Percentiles rank a stretch among this genome's conserved stretches.
These are phyloP conservation scores for Cheiracanthium punctorium DNA, from an alignment of 2,888 invertebrate species.

Conservation along the genomic window DNA sequence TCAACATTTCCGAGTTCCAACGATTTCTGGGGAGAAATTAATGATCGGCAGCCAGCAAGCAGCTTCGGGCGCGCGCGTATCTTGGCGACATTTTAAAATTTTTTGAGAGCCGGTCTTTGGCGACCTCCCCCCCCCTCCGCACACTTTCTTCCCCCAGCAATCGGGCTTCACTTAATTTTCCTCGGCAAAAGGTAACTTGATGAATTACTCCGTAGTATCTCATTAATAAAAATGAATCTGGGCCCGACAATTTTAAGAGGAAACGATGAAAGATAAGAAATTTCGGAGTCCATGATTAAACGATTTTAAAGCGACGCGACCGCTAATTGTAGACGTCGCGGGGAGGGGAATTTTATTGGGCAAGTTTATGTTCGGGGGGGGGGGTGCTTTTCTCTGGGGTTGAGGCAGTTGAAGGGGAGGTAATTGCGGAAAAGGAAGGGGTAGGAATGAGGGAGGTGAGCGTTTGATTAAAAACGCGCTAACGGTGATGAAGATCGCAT, in stretches of 20 bases:
- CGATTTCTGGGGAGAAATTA: neutral
- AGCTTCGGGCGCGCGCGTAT: too few relatives aligned
- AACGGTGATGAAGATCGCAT: neutral
- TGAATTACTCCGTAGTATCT: conserved; percentile 66
- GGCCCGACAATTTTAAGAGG: conserved; percentile 68
- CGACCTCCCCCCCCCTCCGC: conserved; percentile 32
- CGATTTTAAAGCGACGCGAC: conserved; percentile 67
- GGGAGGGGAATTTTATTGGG: conserved; percentile 12
- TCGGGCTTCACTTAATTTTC: conserved; percentile 49
- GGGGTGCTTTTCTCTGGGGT: too few relatives aligned
- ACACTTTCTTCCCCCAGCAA: conserved; percentile 55
- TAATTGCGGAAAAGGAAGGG: too few relatives aligned
- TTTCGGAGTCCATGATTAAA: conserved; percentile 57
- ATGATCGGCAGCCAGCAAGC: too few relatives aligned
- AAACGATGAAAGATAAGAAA: conserved; percentile 60
- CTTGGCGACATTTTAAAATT: conserved; percentile 14
- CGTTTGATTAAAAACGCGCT: conserved; percentile 6
- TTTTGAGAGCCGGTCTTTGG: conserved; percentile 34
- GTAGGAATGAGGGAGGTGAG: too few relatives aligned
- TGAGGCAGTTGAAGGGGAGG: too few relatives aligned
- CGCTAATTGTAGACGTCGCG: conserved; percentile 32
- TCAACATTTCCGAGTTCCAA: conserved; percentile 1
- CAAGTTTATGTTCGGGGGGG: neutral
- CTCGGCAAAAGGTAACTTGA: conserved; percentile 51
- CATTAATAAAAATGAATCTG: conserved; percentile 70